Percentiles rank a stretch among this genome's conserved stretches.
Conservation (phyloP, 2,888 invertebrate species). For the Cactoblastis cactorum region DNA sequence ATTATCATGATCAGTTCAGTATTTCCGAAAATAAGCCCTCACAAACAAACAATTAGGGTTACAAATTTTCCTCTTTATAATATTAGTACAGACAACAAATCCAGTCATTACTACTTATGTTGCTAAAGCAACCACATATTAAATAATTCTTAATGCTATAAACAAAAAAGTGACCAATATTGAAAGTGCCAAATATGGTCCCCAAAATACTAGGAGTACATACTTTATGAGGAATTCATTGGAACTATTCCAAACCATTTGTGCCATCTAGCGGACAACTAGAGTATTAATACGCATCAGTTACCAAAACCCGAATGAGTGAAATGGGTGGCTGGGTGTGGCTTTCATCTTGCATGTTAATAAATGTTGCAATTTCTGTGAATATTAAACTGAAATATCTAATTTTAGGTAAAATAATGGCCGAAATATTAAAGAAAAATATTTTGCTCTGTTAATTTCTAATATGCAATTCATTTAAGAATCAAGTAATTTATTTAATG, state of each 20-base stretch:
- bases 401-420: not conserved
- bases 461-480: too few species aligned
- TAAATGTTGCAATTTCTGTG: not conserved
- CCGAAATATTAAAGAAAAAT: not conserved
- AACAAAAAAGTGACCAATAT: slow-evolving; percentile 22
- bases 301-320: slow-evolving; percentile 14
- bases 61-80: too few species aligned
- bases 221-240: slow-evolving; percentile 32
- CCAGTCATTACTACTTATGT: too few species aligned
- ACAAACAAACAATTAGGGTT: too few species aligned
- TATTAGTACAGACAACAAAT: too few species aligned
- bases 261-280: slow-evolving; percentile 41
- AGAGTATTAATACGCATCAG: slow-evolving; percentile 14
- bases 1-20: too few species aligned
- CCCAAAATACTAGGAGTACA: slow-evolving; percentile 61
- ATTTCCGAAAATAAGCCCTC: too few species aligned
- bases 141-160: not conserved
- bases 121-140: too few species aligned
- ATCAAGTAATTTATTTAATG: too few species aligned
- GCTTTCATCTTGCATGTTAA: slow-evolving; percentile 19
- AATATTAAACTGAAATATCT: not conserved
- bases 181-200: slow-evolving; percentile 69
- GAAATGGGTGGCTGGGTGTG: slow-evolving; percentile 13
- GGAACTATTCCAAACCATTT: slow-evolving; percentile 15
- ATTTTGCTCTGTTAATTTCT: too few species aligned